Percentiles rank a stretch among this genome's conserved stretches.
Conservation (phyloP, 2,797 vertebrate genomes). For the Alosa sapidissima region DNA sequence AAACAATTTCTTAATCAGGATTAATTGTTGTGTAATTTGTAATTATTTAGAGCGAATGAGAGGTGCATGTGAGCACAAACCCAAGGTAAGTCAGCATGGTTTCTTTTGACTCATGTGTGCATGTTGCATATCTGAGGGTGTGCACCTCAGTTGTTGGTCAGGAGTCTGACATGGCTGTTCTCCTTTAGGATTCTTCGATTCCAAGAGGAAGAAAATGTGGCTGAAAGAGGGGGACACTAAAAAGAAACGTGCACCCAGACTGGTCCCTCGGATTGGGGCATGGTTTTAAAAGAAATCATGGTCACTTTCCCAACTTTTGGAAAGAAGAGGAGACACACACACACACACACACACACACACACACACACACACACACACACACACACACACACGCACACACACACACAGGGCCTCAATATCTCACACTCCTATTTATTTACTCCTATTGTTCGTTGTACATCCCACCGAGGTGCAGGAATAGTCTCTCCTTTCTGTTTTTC, state of each 20-base stretch:
- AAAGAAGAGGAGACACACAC: background rate
- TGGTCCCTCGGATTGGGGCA: constrained; percentile 75
- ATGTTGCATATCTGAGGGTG: background rate
- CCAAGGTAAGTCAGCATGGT: background rate
- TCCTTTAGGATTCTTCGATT: constrained; percentile 84
- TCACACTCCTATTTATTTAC: background rate
- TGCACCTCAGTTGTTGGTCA: constrained; percentile 27
- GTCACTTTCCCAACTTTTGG: background rate
- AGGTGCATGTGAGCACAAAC: background rate
- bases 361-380: constrained; percentile 15
- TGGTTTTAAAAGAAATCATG: constrained; percentile 65
- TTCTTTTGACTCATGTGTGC: background rate
- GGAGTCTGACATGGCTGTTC: constrained; percentile 53
- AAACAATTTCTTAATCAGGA: background rate
- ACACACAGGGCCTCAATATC: constrained; percentile 18
- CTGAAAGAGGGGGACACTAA: constrained; percentile 85
- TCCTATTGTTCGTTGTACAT: background rate
- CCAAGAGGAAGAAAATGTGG: constrained; percentile 91
- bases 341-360: background rate
- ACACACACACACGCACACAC: constrained; percentile 19
- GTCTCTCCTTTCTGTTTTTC: background rate
- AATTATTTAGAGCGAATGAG: background rate
- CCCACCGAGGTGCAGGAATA: background rate
- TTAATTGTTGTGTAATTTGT: background rate
- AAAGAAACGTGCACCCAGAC: constrained; percentile 86